Base-by-base conservation (phyloP, 2,797 vertebrate species). In the Cyprinella venusta region DNA sequence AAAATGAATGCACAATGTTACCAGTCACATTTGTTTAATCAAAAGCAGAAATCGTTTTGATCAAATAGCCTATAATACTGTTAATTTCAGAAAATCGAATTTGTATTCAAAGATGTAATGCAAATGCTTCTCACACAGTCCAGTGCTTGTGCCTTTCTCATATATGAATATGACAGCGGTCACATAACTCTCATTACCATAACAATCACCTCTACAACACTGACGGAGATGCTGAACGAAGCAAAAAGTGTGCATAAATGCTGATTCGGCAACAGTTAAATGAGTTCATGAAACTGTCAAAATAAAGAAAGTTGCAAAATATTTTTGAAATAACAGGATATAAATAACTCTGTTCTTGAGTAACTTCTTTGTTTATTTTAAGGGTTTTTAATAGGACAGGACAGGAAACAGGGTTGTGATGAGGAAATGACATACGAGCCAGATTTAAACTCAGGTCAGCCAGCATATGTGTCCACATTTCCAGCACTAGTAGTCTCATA, bases 311-410 rank as follows among this genome's bases (percentile, higher is more conserved):
- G 24, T 71, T 70, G 24, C 79, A 18, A 38, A 71, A 50, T 2
- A 45, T 13, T 52, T 59, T 59, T 64, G 36, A 74, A 81, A 81
- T 71, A 72, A 50, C 56, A 74, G 26, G 68, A 63, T 26, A 81
- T 81, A 72, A 72, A 81, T 81, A 24, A 72, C 79, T 71, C 54
- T 10, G 61, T 8, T 64, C 18, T 77, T 63, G 19, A 24, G 45
- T 24, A 48, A 36, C 76, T 21, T 78, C 21, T 42, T 19, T 56
- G 40, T 69, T 54, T 59, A 59, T 80, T 33, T 42, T 13, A 13
- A 50, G 45, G 9, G 26, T 0, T 42, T 30, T 40, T 56, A 52
- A 18, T 16, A 33, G 48, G 38, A 71, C 52, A 71, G 40, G 68
- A 71, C 7, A 1, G 24, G 59, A 63, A 74, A 36, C 4, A 1